These are phyloP conservation scores for Diadegma fenestrale DNA, from an alignment of 2,888 invertebrate species.

Conservation along the genomic window DNA sequence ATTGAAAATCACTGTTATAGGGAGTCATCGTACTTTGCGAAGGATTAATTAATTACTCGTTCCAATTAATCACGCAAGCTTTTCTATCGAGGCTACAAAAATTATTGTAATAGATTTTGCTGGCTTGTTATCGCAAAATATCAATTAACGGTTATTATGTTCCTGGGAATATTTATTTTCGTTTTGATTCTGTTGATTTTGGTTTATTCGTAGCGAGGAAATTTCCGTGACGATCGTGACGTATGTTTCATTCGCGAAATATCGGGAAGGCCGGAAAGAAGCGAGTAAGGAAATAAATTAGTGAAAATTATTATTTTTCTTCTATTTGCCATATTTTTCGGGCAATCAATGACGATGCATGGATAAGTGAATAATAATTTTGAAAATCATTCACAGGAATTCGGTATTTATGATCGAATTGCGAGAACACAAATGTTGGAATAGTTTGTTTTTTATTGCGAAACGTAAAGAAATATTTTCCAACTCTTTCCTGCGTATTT, in stretches of 20 bases:
- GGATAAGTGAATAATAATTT: too few relatives aligned
- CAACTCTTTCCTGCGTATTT: too few relatives aligned
- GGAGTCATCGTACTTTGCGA: not conserved
- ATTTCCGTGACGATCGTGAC: not conserved
- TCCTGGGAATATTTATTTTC: not conserved
- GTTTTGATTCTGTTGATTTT: not conserved
- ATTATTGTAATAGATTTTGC: not conserved
- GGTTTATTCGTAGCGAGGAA: not conserved
- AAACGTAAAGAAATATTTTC: too few relatives aligned
- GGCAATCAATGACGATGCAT: not conserved
- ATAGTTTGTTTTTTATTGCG: too few relatives aligned
- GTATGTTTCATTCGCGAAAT: not conserved
- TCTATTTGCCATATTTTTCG: not conserved
- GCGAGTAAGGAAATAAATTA: not conserved
- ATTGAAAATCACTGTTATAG: not conserved
- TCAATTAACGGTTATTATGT: not conserved
- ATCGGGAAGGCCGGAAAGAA: not conserved
- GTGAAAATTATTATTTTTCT: not conserved
- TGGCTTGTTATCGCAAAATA: not conserved
- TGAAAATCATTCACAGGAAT: not conserved
- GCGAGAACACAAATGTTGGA: too few relatives aligned
- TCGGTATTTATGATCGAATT: not conserved
- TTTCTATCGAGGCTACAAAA: not conserved
- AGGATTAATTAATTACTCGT: conserved; percentile 28
- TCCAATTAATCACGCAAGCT: not conserved